Conservation (phyloP, 2,113 vertebrate genomes). For the Perca schrenkii region DNA sequence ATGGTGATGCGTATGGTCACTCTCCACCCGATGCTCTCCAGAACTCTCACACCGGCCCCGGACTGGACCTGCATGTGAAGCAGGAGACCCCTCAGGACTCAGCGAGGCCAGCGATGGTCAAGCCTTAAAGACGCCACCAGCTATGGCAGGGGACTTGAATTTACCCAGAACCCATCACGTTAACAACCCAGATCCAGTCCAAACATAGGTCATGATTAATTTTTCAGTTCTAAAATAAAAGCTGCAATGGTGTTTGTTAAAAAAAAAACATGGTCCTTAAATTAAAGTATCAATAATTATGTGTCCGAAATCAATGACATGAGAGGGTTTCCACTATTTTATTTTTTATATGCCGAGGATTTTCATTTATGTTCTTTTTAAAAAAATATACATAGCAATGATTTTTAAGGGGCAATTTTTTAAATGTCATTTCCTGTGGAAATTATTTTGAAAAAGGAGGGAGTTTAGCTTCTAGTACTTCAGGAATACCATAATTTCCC, state of each 20-base stretch:
- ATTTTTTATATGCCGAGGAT: constrained; percentile 74
- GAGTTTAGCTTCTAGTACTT: constrained; percentile 69
- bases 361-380: constrained; percentile 77
- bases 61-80: constrained; percentile 77
- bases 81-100: constrained; percentile 85
- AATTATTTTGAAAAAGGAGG: constrained; percentile 84
- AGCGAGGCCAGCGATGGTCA: constrained; percentile 63
- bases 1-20: constrained; percentile 76
- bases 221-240: constrained; percentile 66
- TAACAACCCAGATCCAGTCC: constrained; percentile 43
- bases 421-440: constrained; percentile 95
- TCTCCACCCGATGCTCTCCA: constrained; percentile 65
- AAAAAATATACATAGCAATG: constrained; percentile 73
- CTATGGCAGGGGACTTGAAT: constrained; percentile 47
- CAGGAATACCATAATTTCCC: constrained; percentile 65
- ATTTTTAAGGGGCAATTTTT: constrained; percentile 80
- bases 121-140: constrained; percentile 74
- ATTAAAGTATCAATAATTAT: constrained; percentile 62
- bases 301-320: constrained; percentile 57
- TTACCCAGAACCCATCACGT: constrained; percentile 5
- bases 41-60: constrained; percentile 51
- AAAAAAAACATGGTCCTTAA: constrained; percentile 45
- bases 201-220: constrained; percentile 59
- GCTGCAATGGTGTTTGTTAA: constrained; percentile 47
- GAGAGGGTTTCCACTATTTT: constrained; percentile 67